Percentiles rank a stretch among this genome's conserved stretches.
phyloP scores from a whole-genome alignment of 2,888 invertebrate species.

The Caenorhabditis parvicauda region DNA sequence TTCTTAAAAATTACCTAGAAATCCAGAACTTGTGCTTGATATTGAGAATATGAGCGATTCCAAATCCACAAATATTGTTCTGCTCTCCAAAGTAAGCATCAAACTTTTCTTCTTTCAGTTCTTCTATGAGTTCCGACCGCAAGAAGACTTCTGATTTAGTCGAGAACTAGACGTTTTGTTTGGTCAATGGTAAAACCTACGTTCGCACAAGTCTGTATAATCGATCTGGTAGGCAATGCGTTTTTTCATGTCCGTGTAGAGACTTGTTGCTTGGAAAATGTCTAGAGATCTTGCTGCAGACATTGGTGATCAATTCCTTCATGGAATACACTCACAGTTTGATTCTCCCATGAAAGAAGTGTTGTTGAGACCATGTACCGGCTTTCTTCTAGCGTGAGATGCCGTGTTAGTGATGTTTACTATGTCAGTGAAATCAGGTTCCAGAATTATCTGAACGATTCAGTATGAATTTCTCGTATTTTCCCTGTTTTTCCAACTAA shows the following conservation, averaged over 20 bases:
- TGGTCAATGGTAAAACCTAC: too few species aligned
- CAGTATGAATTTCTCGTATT: neutral
- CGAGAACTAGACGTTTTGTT: too few species aligned
- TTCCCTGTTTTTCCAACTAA: constrained; percentile 6
- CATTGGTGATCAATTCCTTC: too few species aligned
- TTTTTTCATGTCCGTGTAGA: too few species aligned
- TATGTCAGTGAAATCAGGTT: constrained; percentile 32
- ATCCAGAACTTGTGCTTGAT: constrained; percentile 44
- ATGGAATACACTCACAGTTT: too few species aligned
- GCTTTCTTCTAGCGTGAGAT: too few species aligned
- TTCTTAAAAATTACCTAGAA: constrained; percentile 30
- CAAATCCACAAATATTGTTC: constrained; percentile 37
- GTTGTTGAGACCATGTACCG: too few species aligned
- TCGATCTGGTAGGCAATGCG: too few species aligned
- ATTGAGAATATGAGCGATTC: constrained; percentile 28
- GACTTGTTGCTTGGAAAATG: too few species aligned
- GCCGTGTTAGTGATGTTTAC: constrained; percentile 20
- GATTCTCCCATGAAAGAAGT: too few species aligned
- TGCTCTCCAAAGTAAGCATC: constrained; percentile 46
- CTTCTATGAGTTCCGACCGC: constrained; percentile 20
- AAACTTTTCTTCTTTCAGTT: constrained; percentile 37
- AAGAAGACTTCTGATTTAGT: constrained; percentile 32
- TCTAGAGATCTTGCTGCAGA: too few species aligned
- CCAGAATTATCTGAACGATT: constrained; percentile 21
- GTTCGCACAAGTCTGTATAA: too few species aligned